Base-by-base conservation (phyloP, 2,113 vertebrate genomes). In the Mirounga angustirostris region DNA sequence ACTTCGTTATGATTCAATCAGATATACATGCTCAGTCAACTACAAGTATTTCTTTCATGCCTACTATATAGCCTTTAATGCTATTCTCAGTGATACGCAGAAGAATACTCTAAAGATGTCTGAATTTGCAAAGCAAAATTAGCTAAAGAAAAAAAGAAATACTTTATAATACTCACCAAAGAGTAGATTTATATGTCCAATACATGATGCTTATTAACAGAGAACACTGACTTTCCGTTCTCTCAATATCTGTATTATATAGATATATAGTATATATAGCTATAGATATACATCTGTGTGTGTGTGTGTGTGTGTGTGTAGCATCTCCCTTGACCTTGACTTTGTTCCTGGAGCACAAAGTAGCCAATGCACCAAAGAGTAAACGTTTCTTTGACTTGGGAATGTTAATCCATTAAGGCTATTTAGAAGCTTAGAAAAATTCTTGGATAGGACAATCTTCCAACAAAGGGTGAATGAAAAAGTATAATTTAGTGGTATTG, bases 261-360 rank as follows among this genome's bases (percentile, higher is more conserved):
- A 12, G 21, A 28, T 83, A 21, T 12, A 43, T 46, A 15, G 5
- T 46, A 15, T 46, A 30, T 56, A 5, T 26, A 50, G 18, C 40
- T 12, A 4, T 26, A 22, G 4, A 14, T 69, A 2, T n/a, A 54
- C 11, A 13, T 50, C 28, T 74, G 0, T 58, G 5, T 52, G 0
- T 83, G 16, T 69, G 40, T 16, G 21, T 67, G 0, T 50, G 5
- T 43, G 0, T 76, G 16, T 22, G 28, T 18, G 24, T 36, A 63
- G 33, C 30, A 93, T 9, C 36, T 91, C 14, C 36, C 28, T 69
- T 92, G 18, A 85, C n/a, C 46, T 54, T 94, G 33, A 16, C 33
- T 92, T 92, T 91, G 33, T 83, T 94, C 11, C 40, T 59, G 19
- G 22, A 92, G 18, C 12, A 95, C 16, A 69, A 94, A 81, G n/a